Evolutionary conservation across 2,113 vertebrate genomes (phyloP).

Genomic region (Platichthys stellatus): DNA sequence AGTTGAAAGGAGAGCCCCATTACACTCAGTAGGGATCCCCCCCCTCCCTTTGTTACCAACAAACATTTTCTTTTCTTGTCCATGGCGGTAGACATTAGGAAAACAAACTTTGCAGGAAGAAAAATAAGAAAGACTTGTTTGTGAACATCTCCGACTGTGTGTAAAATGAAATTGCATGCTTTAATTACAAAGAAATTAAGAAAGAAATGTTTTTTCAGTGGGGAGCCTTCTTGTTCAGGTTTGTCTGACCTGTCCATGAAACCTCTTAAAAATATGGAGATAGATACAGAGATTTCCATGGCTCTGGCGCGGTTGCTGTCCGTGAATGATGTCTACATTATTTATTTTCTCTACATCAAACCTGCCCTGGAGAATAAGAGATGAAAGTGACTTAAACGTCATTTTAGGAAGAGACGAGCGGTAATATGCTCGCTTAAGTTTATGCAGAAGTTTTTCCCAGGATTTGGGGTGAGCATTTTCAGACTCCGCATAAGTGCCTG

Average conservation of each 20-base stretch:
- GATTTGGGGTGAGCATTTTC: slow-evolving; percentile 20
- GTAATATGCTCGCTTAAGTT: neutral
- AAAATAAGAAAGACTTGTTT: slow-evolving; percentile 39
- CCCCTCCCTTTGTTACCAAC: slow-evolving; percentile 20
- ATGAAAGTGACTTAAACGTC: slow-evolving; percentile 59
- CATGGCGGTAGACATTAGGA: neutral
- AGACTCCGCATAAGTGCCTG: neutral
- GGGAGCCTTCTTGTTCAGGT: slow-evolving; percentile 3
- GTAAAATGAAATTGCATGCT: slow-evolving; percentile 32
- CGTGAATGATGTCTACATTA: slow-evolving; percentile 2
- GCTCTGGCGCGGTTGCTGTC: neutral
- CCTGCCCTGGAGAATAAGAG: slow-evolving; percentile 26
- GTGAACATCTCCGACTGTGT: slow-evolving; percentile 2
- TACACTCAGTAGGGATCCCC: slow-evolving; percentile 27
- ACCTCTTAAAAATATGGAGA: neutral
- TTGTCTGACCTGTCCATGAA: neutral
- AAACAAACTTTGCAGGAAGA: neutral
- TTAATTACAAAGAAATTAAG: slow-evolving; percentile 31
- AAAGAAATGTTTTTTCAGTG: slow-evolving; percentile 35
- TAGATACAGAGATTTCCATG: slow-evolving; percentile 9
- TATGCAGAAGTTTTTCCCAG: slow-evolving; percentile 39
- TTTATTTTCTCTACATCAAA: slow-evolving; percentile 44
- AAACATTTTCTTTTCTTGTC: slow-evolving; percentile 35
- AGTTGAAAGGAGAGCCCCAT: slow-evolving; percentile 34
- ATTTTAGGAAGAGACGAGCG: slow-evolving; percentile 25